Evolutionary conservation across 2,797 vertebrate species (phyloP), one percentile per base, ranked within the genome.

Genomic region (Myotis vivesi): DNA sequence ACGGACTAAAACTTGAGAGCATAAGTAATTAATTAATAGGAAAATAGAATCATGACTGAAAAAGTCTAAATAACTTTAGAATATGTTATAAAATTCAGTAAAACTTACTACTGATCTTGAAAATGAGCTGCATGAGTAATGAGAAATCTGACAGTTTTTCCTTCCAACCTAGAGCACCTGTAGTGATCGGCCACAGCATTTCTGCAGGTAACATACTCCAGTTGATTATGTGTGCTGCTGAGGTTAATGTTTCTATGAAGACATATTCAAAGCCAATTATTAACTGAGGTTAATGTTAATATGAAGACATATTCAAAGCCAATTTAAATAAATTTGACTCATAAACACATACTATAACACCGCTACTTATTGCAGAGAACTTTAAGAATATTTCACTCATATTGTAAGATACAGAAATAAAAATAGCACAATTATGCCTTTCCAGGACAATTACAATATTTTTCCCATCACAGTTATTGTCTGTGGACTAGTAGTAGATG

Each of bases 251-350:
- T 82, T 75, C 82, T 66, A 30, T 71, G 57, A 86, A 94, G 86
- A 94, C 1, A 36, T 11, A 69, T 2, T 49, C 46, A 64, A 75
- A 62, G 44, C 44, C 44, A 44, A 44, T 11, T 44, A 44, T 44
- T 44, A 11, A 46, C 64, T 66, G 30, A 96, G 41, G 12, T 62
- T 82, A 77, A 41, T 44, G 28, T 68, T 82, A 66, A 73, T 66
- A 30, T 66, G 57, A 86, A 94, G 83, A 94, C 1, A 36, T 11
- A 69, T 2, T 49, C 46, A 64, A 75, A 62, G 23, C 53, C 69
- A 89, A 66, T 90, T 94, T 88, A 86, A 95, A 91, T 92, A 92
- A 95, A 84, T 38, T 36, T 68, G 33, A 81, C 17, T 66, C 44
- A 55, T 44, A 75, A 91, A 87, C 49, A 89, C 87, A 68, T 62